phyloP scores from a whole-genome alignment of 2,113 vertebrate species.

The Saimiri boliviensis region DNA sequence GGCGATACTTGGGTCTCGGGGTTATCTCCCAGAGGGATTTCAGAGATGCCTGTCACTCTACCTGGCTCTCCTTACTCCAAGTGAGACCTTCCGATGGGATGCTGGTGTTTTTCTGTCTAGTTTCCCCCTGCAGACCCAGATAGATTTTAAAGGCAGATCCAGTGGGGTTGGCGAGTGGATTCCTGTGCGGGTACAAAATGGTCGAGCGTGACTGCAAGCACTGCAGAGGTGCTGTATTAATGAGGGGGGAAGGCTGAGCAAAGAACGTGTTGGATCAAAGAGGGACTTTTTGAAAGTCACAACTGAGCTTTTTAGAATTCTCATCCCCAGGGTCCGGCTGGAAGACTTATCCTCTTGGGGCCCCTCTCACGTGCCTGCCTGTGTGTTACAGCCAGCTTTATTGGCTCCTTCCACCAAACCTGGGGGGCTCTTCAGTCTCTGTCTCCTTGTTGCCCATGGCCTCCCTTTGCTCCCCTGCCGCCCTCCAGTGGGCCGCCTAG shows the following conservation, averaged over 20 bases:
- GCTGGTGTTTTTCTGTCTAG: not conserved
- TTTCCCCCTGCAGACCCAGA: not conserved
- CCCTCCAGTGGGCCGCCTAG: not conserved
- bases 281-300: not conserved
- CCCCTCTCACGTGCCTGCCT: not conserved
- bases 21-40: not conserved
- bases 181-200: not conserved
- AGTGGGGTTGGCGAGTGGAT: not conserved
- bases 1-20: not conserved
- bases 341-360: not conserved
- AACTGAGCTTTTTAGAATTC: not conserved
- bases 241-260: not conserved
- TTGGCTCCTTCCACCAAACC: not conserved
- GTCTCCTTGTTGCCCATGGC: not conserved
- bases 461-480: not conserved
- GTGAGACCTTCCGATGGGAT: not conserved
- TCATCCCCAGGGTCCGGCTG: not conserved
- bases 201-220: not conserved
- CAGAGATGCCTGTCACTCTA: not conserved
- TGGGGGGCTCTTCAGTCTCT: not conserved
- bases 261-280: not conserved
- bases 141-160: not conserved
- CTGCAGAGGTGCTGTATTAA: rapidly evolving
- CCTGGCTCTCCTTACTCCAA: not conserved
- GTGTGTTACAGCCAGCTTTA: not conserved